Percentiles rank a stretch among this genome's conserved stretches.
These are phyloP conservation scores for Aselliscus stoliczkanus DNA, from an alignment of 2,797 vertebrate species.

Conservation along the genomic window DNA sequence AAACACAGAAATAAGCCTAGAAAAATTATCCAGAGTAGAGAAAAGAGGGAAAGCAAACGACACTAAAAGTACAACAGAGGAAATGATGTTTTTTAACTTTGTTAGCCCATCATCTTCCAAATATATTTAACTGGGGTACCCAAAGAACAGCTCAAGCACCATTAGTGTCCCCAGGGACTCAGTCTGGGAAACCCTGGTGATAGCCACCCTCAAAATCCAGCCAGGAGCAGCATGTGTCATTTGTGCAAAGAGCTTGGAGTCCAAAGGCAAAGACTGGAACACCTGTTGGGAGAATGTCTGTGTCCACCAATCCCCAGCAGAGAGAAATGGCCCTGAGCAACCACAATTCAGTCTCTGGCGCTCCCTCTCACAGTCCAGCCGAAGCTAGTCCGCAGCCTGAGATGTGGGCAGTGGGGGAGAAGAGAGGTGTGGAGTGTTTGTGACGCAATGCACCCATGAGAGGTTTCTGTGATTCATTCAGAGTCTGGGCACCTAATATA, in stretches of 20 bases:
- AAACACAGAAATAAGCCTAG: background rate
- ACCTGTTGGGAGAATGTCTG: too few relatives aligned
- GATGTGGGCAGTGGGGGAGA: too few relatives aligned
- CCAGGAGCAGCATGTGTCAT: background rate
- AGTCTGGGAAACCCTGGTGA: background rate
- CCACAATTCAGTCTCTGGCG: accelerated
- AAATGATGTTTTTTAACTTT: background rate
- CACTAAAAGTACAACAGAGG: background rate
- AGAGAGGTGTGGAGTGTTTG: background rate
- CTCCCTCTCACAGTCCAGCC: background rate
- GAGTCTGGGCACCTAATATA: background rate
- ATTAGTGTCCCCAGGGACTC: background rate
- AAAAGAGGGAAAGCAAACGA: background rate
- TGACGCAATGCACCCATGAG: background rate
- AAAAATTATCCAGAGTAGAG: background rate
- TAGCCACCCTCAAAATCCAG: background rate
- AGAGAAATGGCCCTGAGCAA: background rate
- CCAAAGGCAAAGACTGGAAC: background rate
- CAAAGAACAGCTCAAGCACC: background rate
- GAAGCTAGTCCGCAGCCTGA: background rate
- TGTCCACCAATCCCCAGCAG: background rate
- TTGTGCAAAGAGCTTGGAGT: background rate
- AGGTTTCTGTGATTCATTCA: background rate
- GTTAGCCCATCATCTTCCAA: background rate
- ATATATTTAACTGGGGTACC: background rate